phyloP scores from a whole-genome alignment of 2,113 vertebrate genomes.

The Acanthochromis polyacanthus region DNA sequence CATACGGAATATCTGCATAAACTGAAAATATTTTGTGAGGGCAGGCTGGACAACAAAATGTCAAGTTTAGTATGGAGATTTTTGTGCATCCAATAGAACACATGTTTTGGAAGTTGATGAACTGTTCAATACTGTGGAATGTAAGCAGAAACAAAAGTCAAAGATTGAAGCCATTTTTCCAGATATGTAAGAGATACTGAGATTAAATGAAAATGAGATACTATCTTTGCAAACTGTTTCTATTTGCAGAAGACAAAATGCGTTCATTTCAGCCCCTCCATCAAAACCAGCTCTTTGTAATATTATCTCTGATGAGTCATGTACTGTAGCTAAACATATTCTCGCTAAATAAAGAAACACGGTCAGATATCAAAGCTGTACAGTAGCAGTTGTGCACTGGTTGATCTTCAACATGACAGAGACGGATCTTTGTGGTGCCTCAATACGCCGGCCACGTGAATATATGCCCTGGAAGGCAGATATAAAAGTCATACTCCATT shows the following conservation, averaged over 20 bases:
- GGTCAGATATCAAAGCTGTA: slow-evolving; percentile 40
- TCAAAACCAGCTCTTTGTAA: slow-evolving; percentile 46
- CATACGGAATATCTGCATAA: no score
- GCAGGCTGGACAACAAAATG: no score
- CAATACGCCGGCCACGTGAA: neutral
- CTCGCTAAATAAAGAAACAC: slow-evolving; percentile 61
- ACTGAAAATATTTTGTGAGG: no score
- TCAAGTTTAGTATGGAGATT: no score
- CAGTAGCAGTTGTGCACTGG: slow-evolving; percentile 13
- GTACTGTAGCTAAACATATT: slow-evolving; percentile 39
- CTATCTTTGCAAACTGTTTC: slow-evolving; percentile 44
- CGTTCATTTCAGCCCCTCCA: slow-evolving; percentile 26
- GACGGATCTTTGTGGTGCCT: slow-evolving; percentile 3
- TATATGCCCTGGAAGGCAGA: slow-evolving; percentile 4
- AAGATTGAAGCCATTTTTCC: neutral
- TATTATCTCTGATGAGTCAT: slow-evolving; percentile 44
- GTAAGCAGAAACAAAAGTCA: neutral
- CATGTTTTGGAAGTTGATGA: no score
- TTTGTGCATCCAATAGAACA: no score
- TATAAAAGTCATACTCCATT: slow-evolving; percentile 16
- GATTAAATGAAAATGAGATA: slow-evolving; percentile 18
- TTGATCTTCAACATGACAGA: slow-evolving; percentile 25
- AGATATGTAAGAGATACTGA: slow-evolving; percentile 12
- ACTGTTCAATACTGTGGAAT: no score
- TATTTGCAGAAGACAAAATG: slow-evolving; percentile 41